Base-by-base conservation (phyloP, 1,140 invertebrate genomes). In the Hermetia illucens region DNA sequence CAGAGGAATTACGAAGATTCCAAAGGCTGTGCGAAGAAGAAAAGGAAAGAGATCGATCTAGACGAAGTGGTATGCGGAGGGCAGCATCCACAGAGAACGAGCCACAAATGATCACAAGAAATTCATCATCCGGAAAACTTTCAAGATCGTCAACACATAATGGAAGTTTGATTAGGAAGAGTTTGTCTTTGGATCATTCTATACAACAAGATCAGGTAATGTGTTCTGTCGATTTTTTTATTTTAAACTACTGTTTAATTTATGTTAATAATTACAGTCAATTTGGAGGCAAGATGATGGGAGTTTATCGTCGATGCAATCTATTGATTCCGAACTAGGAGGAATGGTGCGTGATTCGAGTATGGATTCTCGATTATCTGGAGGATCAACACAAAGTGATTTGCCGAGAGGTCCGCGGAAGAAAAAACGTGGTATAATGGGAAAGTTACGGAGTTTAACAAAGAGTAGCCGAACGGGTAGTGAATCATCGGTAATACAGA, bases 341-440 rank as follows among this genome's bases (percentile, higher is more conserved):
- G 53, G 61, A 4, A 19, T 59, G 36, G 50, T 57, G 16, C 45
- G 54, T 4, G 59, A 62, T 44, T 59, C 55, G 5, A 59, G 50
- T 43, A 60, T 41, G 50, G 71, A 51, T 43, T 62, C 80, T 47
- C 74, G 83, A 32, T 62, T 87, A 34, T 89, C 84, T 0, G 79
- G 76, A 30, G 81, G 81, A 15, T 90, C 86, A 5, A 82, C 81
- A 0, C 82, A 85, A 51, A 89, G 84, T 55, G 85, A 89, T 49
- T 70, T 83, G 38, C 59, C 80, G 3, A 71, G 74, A 3, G 58
- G 68, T 36, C 75, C 78, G 34, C 86, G 86, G 47, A 84, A 83
- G 54, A 84, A 86, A 54, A 79, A 80, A 55, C 82, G 82, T 57
- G 73, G 82, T 22, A 59, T 90, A 31, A 82, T 89, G 51, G 80